Evolutionary conservation across 2,888 invertebrate genomes (phyloP), one percentile per base, ranked within the genome.

Genomic region (Morpho achilles): DNA sequence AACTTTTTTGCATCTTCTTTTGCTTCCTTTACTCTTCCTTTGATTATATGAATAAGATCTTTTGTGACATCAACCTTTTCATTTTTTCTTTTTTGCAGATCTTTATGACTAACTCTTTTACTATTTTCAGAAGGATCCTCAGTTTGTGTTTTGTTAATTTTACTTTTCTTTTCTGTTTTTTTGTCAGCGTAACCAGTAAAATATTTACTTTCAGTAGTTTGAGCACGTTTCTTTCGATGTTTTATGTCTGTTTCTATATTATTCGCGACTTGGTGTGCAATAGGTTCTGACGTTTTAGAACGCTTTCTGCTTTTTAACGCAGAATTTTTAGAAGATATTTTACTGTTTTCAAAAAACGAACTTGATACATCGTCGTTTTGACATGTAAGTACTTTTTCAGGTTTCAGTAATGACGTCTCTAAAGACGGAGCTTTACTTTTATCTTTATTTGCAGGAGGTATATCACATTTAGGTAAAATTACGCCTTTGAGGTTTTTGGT

Each of bases 41-140:
- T 92, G 49, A 93, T 81, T 53, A 93, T 80, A 57, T 81, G 73
- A n/a, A 92, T 78, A 41, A 93, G 82, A 67, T 92, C 92, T 49
- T 75, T 76, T 52, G 80, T 87, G 4, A 92, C 85, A 77, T 92
- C 84, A 63, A 73, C 79, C 61, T 80, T 82, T 43, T 68, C 46
- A 55, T 75, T 76, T 48, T 58, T 47, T 72, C 69, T 76, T 41
- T 66, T 67, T 69, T 75, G 84, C 8, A 89, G 66, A 71, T 89
- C 87, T 75, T 71, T 83, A 64, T 90, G 89, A 63, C 82, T 88
- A 2, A 88, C 74, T 73, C 89, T 82, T 59, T 76, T 72, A 40
- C 71, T 67, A 58, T 83, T 80, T 71, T 82, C 79, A 57, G 68
- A 65, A 41, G 23, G 16, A 50, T 76, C 63, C 58, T 66, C 67